Conservation (phyloP, 2,888 invertebrate species). For the Tiliacea citrago region DNA sequence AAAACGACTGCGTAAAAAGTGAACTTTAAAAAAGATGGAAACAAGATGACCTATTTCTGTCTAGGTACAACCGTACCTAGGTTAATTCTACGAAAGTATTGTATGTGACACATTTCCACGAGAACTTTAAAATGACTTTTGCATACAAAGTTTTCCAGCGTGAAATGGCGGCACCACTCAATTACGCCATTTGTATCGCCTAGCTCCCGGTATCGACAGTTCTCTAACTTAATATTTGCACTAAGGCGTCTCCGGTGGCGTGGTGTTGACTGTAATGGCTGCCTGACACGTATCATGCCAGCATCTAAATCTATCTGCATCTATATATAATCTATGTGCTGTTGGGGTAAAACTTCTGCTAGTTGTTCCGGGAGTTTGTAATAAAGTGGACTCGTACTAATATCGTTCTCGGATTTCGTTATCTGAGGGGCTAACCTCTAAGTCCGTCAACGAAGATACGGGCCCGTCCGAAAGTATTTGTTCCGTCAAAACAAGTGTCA, state of each 20-base stretch:
- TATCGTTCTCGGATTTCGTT: background rate
- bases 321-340: constrained; percentile 19
- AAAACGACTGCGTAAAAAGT: too few relatives aligned
- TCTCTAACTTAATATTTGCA: constrained; percentile 49
- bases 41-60: too few relatives aligned
- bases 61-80: background rate
- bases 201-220: constrained; percentile 47
- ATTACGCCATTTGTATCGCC: constrained; percentile 23
- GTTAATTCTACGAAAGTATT: background rate
- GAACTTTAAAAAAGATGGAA: too few relatives aligned
- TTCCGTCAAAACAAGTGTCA: too few relatives aligned
- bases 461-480: too few relatives aligned
- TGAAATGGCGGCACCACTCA: constrained; percentile 20
- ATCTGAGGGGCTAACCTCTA: background rate
- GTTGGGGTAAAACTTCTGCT: constrained; percentile 10
- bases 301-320: constrained; percentile 20
- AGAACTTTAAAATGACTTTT: background rate
- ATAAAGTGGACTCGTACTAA: background rate
- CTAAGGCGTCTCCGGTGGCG: constrained; percentile 27
- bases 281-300: constrained; percentile 30
- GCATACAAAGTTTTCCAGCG: constrained; percentile 10
- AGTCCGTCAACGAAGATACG: too few relatives aligned
- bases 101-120: background rate
- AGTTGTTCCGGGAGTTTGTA: background rate
- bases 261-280: constrained; percentile 58